Percentiles rank a stretch among this genome's conserved stretches.
Evolutionary conservation across 2,888 invertebrate genomes (phyloP).

Genomic region (Stegophylla sp.): DNA sequence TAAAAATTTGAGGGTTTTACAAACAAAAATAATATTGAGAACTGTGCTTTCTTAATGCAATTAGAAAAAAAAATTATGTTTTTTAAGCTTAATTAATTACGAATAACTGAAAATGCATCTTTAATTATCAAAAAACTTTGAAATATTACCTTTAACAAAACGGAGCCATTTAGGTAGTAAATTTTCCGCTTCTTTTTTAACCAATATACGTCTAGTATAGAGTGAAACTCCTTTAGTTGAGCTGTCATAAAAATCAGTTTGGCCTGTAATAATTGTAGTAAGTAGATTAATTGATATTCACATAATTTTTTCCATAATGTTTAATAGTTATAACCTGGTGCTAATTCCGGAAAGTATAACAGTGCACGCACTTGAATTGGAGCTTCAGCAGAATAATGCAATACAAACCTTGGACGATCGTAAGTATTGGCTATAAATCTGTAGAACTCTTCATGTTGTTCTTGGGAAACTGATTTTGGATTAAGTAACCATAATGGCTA

Average conservation of each 20-base stretch:
- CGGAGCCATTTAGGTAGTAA: constrained; percentile 93
- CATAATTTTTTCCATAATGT: background rate
- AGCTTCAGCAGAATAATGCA: constrained; percentile 93
- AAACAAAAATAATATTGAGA: too few species aligned
- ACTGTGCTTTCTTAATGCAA: too few species aligned
- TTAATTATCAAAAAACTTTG: constrained; percentile 8
- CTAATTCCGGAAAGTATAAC: constrained; percentile 92
- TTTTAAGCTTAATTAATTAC: too few species aligned
- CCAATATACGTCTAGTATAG: constrained; percentile 90
- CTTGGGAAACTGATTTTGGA: constrained; percentile 81
- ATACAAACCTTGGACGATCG: constrained; percentile 85
- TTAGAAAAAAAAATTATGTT: too few species aligned
- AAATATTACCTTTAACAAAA: constrained; percentile 81
- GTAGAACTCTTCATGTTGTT: constrained; percentile 93
- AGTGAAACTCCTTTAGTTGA: constrained; percentile 75
- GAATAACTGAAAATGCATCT: too few species aligned
- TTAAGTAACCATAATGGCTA: constrained; percentile 93
- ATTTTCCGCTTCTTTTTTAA: constrained; percentile 88
- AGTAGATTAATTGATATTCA: background rate
- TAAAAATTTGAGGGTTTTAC: too few species aligned
- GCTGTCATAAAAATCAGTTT: constrained; percentile 49
- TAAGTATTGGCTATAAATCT: constrained; percentile 84
- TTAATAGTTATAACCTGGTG: constrained; percentile 70
- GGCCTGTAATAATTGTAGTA: constrained; percentile 46
- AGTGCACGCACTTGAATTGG: constrained; percentile 90